phyloP scores from a whole-genome alignment of 2,888 invertebrate species.

The Sesia bembeciformis region DNA sequence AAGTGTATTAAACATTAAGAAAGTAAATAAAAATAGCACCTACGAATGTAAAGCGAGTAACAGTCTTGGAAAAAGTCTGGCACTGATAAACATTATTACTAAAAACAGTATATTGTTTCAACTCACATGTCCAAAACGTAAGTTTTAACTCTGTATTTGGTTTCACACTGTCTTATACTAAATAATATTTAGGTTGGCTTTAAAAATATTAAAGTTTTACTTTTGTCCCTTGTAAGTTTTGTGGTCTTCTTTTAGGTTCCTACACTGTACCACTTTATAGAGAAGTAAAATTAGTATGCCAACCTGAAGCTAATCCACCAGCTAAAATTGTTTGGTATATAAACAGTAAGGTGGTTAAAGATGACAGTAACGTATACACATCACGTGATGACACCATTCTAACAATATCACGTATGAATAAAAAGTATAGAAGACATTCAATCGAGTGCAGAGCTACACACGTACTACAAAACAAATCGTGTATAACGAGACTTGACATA shows the following conservation, averaged over 20 bases:
- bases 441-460: background rate
- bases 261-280: background rate
- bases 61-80: background rate
- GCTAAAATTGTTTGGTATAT: background rate
- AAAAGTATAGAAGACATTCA: background rate
- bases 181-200: no score
- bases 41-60: slow-evolving; percentile 2
- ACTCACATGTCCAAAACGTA: background rate
- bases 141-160: background rate
- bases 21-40: background rate
- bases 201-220: no score
- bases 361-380: background rate
- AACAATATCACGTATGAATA: background rate
- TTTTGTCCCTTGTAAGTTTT: background rate
- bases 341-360: background rate
- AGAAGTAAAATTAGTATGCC: background rate
- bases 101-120: background rate
- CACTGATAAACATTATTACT: background rate
- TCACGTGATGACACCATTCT: background rate
- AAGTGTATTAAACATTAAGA: background rate
- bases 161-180: background rate
- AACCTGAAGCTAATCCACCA: background rate
- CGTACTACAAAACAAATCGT: background rate
- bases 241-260: background rate
- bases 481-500: background rate